Evolutionary conservation across 2,888 invertebrate species (phyloP), one percentile per base, ranked within the genome.

Genomic region (Aphidoletes aphidimyza): DNA sequence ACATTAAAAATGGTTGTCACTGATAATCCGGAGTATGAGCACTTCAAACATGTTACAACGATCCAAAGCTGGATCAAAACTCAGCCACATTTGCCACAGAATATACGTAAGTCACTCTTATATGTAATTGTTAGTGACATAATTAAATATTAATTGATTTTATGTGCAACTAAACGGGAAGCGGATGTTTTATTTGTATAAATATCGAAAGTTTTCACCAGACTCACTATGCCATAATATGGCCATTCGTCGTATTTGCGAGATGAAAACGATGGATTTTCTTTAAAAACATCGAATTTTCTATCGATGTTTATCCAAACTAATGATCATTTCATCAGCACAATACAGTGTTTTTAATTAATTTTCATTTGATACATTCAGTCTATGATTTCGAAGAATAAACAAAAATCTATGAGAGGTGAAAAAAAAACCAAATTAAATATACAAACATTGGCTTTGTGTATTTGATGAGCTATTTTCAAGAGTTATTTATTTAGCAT

Each of bases 11-110:
- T 69, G 69, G 69, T 69, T 30, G 8, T 30, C 8, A 69, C n/a
- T 34, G 69, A 69, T 69, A 69, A 69, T 69, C 69, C 69, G 34
- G 69, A 69, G 14, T 69, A 69, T 30, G 69, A 69, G n/a, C 69
- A 69, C n/a, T 69, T 69, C n/a, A 84, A 84, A 22, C 5, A 84
- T 59, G 36, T 84, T 26, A 0, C 39, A 39, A n/a, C 54, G 11
- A 36, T 84, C 14, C 84, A 84, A 59, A 37, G 36, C 37, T 94
- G 94, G 94, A 89, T 94, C 9, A 88, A 88, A 86, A 92, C 92
- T 86, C 94, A 94, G 87, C 92, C 92, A 0, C 93, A 94, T 89
- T 90, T 94, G 83, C 94, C 94, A 0, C 92, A 93, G 87, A 92
- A 92, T 87, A 92, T 94, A 86, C 92, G 94, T 94, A 90, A 91